Evolutionary conservation across 92 coral and sea anemone genomes (phyloP).

Genomic region (Heteractis magnifica): DNA sequence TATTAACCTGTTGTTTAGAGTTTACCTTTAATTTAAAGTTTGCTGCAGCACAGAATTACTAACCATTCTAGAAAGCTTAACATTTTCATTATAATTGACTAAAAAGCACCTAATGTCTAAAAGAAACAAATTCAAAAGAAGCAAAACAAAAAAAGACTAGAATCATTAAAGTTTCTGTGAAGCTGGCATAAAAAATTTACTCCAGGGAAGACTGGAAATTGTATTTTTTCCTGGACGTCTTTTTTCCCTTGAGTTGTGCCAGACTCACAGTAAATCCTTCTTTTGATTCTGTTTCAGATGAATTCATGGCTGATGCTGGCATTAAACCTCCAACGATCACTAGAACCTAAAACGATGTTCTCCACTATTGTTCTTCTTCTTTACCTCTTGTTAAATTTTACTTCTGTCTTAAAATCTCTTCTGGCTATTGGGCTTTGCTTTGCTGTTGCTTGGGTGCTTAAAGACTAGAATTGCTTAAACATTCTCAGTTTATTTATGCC

Average conservation of each 20-base stretch:
- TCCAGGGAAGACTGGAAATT: conserved; percentile 30
- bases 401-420: conserved; percentile 64
- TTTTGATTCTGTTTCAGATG: conserved; percentile 86
- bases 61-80: not conserved
- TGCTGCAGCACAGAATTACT: not conserved
- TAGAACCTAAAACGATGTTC: conserved; percentile 63
- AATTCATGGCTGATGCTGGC: conserved; percentile 62
- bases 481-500: not conserved
- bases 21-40: not conserved
- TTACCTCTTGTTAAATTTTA: conserved; percentile 64
- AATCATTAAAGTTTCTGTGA: conserved; percentile 61
- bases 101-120: not conserved
- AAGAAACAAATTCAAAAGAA: not conserved
- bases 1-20: not conserved
- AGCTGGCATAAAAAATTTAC: conserved; percentile 47
- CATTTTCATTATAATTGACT: not conserved
- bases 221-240: conserved; percentile 13
- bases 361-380: conserved; percentile 62
- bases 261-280: conserved; percentile 83
- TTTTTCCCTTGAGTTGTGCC: conserved; percentile 30
- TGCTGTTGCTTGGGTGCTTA: conserved; percentile 47
- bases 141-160: conserved; percentile 21
- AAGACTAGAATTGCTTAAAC: not conserved
- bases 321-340: conserved; percentile 45
- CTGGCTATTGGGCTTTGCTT: conserved; percentile 50